These are phyloP conservation scores for Pseudolaguvia tuberculata DNA, from an alignment of 2,113 vertebrate genomes.

Conservation along the genomic window DNA sequence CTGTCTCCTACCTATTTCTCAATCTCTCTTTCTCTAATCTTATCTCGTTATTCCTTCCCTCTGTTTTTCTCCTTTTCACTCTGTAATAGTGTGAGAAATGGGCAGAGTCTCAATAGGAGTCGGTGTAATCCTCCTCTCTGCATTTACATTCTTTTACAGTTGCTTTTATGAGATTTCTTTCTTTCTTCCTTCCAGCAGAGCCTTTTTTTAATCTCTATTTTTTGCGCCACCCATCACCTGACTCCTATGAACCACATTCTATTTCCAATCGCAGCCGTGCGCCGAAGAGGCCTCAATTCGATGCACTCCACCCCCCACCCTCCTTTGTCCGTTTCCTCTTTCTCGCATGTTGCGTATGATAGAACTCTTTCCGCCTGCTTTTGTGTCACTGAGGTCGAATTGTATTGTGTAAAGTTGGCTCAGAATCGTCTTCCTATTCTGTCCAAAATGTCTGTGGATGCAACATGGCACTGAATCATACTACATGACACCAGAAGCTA, in stretches of 20 bases:
- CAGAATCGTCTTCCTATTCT: no score
- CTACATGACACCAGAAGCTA: no score
- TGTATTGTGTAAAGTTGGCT: no score
- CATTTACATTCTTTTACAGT: slow-evolving; percentile 66
- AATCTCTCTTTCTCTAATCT: background rate
- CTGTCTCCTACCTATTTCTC: background rate
- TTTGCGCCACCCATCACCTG: slow-evolving; percentile 49
- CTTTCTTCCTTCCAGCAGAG: slow-evolving; percentile 60
- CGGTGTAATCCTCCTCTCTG: slow-evolving; percentile 60
- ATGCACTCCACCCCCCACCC: background rate
- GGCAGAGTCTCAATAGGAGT: slow-evolving; percentile 20
- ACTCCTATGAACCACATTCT: slow-evolving; percentile 62
- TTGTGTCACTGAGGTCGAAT: background rate
- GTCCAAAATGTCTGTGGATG: no score
- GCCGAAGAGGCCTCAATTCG: slow-evolving; percentile 51
- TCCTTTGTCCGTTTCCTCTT: background rate
- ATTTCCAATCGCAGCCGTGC: slow-evolving; percentile 49
- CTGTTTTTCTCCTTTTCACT: slow-evolving; percentile 4
- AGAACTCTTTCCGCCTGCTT: background rate
- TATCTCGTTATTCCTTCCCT: slow-evolving; percentile 48
- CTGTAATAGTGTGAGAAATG: slow-evolving; percentile 15
- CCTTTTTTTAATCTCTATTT: slow-evolving; percentile 37
- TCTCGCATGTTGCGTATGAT: background rate
- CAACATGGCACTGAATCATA: no score
- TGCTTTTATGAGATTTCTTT: slow-evolving; percentile 72